These are phyloP conservation scores for Hippocampus zosterae DNA, from an alignment of 2,113 vertebrate genomes.

Conservation along the genomic window DNA sequence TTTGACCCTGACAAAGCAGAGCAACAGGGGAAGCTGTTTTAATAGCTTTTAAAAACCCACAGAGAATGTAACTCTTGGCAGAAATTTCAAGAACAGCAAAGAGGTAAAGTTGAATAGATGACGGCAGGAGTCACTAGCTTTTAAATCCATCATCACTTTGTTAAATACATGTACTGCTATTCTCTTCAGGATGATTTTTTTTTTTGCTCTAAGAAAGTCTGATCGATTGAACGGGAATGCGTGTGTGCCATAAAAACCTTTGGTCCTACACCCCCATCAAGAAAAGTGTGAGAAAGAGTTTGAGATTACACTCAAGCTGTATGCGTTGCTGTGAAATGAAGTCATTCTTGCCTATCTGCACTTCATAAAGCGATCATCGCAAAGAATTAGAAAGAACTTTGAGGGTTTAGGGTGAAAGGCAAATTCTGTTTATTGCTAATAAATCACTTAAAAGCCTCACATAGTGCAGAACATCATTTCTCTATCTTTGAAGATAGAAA, in stretches of 20 bases:
- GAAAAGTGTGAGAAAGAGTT: not conserved
- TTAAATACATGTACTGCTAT: constrained; percentile 6
- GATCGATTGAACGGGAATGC: not conserved
- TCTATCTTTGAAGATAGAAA: not conserved
- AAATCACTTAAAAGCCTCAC: not conserved
- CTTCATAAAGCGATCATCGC: constrained; percentile 8
- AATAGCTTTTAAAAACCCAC: not conserved
- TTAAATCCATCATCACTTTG: constrained; percentile 29
- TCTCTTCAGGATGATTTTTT: constrained; percentile 1
- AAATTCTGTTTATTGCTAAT: constrained; percentile 2
- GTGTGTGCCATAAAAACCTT: constrained; percentile 2
- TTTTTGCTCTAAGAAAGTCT: not conserved
- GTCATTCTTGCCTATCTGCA: constrained; percentile 7
- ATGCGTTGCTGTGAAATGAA: constrained; percentile 25
- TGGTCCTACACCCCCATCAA: not conserved
- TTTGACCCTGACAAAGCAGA: constrained; percentile 17
- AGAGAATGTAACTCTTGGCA: not conserved
- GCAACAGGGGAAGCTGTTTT: not conserved
- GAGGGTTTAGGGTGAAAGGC: constrained; percentile 10
- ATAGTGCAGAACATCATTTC: not conserved
- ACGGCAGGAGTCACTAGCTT: constrained; percentile 14
- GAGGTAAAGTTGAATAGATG: constrained; percentile 1
- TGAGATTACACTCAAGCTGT: constrained; percentile 10
- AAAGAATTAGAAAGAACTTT: constrained; percentile 3
- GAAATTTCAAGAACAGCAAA: not conserved